A percentile compares a stretch with the other conserved stretches of the same genome.
These are phyloP conservation scores for Agrotis clavis DNA, from an alignment of 2,888 invertebrate genomes.

Conservation along the genomic window DNA sequence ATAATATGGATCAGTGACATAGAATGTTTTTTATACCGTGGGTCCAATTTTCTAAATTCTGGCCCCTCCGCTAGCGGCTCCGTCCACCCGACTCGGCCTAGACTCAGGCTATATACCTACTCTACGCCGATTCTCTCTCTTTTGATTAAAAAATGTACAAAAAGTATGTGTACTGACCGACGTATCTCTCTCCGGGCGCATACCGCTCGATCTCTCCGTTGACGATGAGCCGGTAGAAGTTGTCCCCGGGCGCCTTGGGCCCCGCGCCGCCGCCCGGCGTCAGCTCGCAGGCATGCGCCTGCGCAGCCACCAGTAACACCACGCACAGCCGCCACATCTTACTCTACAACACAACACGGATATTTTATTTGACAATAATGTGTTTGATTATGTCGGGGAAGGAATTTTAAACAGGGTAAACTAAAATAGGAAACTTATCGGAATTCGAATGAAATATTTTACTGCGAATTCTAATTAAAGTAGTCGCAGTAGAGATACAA, in stretches of 20 bases:
- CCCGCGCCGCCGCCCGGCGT: slow-evolving; percentile 74
- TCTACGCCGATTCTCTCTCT: no score
- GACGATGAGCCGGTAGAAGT: slow-evolving; percentile 95
- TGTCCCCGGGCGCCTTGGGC: slow-evolving; percentile 94
- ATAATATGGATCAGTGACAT: no score
- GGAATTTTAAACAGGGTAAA: background rate
- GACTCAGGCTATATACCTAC: no score
- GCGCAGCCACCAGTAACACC: slow-evolving; percentile 61
- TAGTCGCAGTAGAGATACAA: background rate
- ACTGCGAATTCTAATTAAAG: background rate
- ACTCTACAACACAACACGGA: slow-evolving; percentile 17
- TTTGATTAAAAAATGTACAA: background rate
- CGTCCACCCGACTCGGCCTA: no score
- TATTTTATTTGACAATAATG: background rate
- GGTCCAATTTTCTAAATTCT: no score
- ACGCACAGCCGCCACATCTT: slow-evolving; percentile 56
- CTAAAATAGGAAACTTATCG: background rate
- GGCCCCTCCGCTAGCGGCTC: no score
- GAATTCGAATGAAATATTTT: background rate
- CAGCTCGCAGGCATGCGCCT: slow-evolving; percentile 82
- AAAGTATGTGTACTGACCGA: slow-evolving; percentile 87
- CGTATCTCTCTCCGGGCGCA: slow-evolving; percentile 95
- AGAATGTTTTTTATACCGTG: no score
- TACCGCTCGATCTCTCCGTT: slow-evolving; percentile 96
- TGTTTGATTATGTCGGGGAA: background rate